Evolutionary conservation across 30 jellyfish, hydroid and myxozoan genomes (phyloP), one percentile per base, ranked within the genome.

Genomic region (Hydractinia symbiolongicarpus): DNA sequence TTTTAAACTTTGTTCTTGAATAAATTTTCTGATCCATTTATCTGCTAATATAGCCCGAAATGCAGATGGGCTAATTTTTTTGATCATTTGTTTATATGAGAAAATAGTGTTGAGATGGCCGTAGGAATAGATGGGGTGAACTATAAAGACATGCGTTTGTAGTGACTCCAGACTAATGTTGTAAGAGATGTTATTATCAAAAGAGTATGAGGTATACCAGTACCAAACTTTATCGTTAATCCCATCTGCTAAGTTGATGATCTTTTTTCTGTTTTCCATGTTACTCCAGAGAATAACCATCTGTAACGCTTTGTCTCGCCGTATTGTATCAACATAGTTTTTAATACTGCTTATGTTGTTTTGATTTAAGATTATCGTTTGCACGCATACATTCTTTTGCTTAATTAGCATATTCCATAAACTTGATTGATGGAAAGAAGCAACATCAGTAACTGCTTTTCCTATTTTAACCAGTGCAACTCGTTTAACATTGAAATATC

Each of bases 181-280:
- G 66, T 9, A 50, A 20, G 30, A 30, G 15, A 71, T 6, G 13
- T 6, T 20, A 5, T 19, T 5, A 15, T 71, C n/a, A 60, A 71
- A 71, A 15, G 80, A 71, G n/a, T 30, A 20, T 4, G 55, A 5
- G 10, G 80, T 5, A 53, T 71, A 71, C 80, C 80, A 71, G 61
- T 9, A 71, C 80, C 80, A 71, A 6, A 71, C 5, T n/a, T 58
- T 49, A 53, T 71, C 80, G 51, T 49, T 50, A n/a, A 71, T 71
- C 6, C 51, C 53, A 8, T 71, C 56, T 19, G 61, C 53, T 20
- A 20, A 7, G 30, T 71, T 53, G 66, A 71, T 71, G n/a, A 71
- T 19, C 9, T 30, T 30, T 4, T 5, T 50, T 71, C 80, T 71
- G n/a, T 6, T 19, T 7, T 10, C 9, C 10, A 13, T 19, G 61